phyloP scores from a whole-genome alignment of 2,113 vertebrate genomes.

The Poecile atricapillus region DNA sequence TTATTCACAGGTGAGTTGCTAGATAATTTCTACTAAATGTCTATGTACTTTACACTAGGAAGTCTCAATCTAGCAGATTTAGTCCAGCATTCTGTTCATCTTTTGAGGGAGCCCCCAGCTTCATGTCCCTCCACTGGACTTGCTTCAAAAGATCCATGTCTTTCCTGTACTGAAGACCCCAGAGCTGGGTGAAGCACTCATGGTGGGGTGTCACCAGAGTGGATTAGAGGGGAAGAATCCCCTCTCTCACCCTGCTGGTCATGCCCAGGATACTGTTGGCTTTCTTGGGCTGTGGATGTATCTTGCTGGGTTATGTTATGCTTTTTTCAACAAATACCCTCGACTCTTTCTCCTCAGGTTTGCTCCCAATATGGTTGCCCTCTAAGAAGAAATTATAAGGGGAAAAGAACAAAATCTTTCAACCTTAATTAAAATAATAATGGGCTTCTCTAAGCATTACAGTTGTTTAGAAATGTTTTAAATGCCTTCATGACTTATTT shows the following conservation, averaged over 20 bases:
- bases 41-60: neutral
- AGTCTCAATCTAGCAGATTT: accelerated
- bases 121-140: neutral
- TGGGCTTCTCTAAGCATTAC: neutral
- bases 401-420: constrained; percentile 10
- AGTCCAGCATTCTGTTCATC: neutral
- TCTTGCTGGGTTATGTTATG: neutral
- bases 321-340: neutral
- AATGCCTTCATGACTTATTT: constrained; percentile 14
- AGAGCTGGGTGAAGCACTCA: neutral
- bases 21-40: neutral
- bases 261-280: neutral
- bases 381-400: neutral
- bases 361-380: neutral
- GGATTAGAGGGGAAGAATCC: neutral
- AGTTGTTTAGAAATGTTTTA: neutral
- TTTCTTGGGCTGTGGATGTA: accelerated
- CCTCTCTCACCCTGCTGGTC: accelerated
- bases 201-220: no score
- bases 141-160: neutral
- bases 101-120: neutral
- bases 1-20: neutral
- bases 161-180: neutral
- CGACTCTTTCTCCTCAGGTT: neutral
- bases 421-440: constrained; percentile 52